Percentiles rank a stretch among this genome's conserved stretches.
Conservation (phyloP, 23 tunicate genomes). For the Aplidium turbinatum region DNA sequence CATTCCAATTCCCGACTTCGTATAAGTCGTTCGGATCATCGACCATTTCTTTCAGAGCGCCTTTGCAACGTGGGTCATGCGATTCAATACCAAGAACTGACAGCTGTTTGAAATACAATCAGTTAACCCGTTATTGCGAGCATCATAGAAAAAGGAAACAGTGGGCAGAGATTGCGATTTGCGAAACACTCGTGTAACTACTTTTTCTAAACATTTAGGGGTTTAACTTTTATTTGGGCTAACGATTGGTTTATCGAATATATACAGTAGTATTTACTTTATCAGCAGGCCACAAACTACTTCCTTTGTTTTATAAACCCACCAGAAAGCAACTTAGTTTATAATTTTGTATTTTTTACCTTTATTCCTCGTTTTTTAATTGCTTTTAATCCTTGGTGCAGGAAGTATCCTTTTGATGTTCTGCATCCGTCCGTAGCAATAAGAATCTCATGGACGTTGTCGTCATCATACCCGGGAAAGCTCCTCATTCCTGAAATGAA, state of each 20-base stretch:
- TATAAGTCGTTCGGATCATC: slow-evolving; percentile 65
- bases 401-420: slow-evolving; percentile 55
- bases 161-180: no score
- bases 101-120: no score
- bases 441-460: slow-evolving; percentile 75
- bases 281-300: no score
- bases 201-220: no score
- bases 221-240: no score
- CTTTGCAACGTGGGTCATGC: slow-evolving; percentile 73
- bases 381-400: slow-evolving; percentile 49
- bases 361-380: slow-evolving; percentile 86
- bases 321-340: no score
- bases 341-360: slow-evolving; percentile 56
- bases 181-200: no score
- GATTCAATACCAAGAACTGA: slow-evolving; percentile 73
- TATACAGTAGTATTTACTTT: no score
- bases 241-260: no score
- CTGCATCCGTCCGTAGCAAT: slow-evolving; percentile 94
- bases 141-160: no score
- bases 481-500: slow-evolving; percentile 85
- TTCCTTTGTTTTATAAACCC: no score
- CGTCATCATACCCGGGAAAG: slow-evolving; percentile 71
- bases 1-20: slow-evolving; percentile 67
- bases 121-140: no score
- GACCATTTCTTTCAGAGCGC: slow-evolving; percentile 68